These are phyloP conservation scores for Caenorhabditis angaria DNA, from an alignment of 2,888 invertebrate genomes.

Conservation along the genomic window DNA sequence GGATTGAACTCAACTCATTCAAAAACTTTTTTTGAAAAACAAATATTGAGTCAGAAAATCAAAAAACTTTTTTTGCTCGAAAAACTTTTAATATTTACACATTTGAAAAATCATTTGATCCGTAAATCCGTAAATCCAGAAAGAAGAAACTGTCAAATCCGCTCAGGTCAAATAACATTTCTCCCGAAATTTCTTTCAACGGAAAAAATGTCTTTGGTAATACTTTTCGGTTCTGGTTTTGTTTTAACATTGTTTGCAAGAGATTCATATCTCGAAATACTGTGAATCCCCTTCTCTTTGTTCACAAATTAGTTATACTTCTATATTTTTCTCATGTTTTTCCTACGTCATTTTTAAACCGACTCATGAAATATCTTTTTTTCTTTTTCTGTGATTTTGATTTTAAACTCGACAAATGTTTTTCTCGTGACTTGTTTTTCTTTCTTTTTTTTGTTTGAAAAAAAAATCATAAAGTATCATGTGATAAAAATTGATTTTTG, in stretches of 20 bases:
- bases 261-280: too few relatives aligned
- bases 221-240: slow-evolving; percentile 3
- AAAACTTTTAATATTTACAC: not conserved
- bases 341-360: not conserved
- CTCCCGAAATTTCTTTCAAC: not conserved
- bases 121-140: not conserved
- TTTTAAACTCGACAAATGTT: not conserved
- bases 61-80: not conserved
- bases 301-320: not conserved
- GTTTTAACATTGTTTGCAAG: too few relatives aligned
- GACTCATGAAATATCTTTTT: not conserved
- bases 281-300: not conserved
- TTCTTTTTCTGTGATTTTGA: not conserved
- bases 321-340: too few relatives aligned
- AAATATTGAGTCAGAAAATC: not conserved
- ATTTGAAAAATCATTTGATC: not conserved
- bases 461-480: too few relatives aligned
- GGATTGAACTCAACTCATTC: not conserved
- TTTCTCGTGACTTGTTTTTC: too few relatives aligned
- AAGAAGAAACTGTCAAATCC: not conserved
- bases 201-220: too few relatives aligned
- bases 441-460: too few relatives aligned
- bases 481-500: too few relatives aligned
- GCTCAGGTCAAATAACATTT: not conserved
- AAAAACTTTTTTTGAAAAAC: not conserved